A percentile compares a stretch with the other conserved stretches of the same genome.
These are phyloP conservation scores for Cinara cedri DNA, from an alignment of 2,888 invertebrate species.

Conservation along the genomic window DNA sequence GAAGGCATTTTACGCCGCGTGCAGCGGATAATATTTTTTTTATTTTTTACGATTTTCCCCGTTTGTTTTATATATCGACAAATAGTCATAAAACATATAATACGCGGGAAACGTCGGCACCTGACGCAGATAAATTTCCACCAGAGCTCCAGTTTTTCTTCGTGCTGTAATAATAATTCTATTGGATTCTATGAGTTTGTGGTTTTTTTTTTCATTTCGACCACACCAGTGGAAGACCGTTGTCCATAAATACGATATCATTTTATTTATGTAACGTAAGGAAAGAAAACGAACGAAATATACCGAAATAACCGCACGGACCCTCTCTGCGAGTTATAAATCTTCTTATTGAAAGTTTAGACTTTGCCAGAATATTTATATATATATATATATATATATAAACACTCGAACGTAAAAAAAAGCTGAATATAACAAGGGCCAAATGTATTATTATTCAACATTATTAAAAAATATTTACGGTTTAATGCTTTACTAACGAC, in stretches of 20 bases:
- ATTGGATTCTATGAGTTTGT: neutral
- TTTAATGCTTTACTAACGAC: slow-evolving; percentile 48
- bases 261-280: slow-evolving; percentile 23
- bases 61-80: slow-evolving; percentile 43
- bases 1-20: too few relatives aligned
- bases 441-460: slow-evolving; percentile 8
- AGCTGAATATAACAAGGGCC: slow-evolving; percentile 49
- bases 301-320: neutral
- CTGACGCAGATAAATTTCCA: slow-evolving; percentile 52
- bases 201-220: neutral
- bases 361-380: neutral
- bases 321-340: slow-evolving; percentile 30
- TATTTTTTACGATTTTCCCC: slow-evolving; percentile 36
- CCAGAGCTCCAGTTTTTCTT: slow-evolving; percentile 15
- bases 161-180: neutral
- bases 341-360: slow-evolving; percentile 48
- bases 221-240: slow-evolving; percentile 1
- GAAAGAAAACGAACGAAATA: slow-evolving; percentile 6
- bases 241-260: slow-evolving; percentile 35
- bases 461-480: neutral
- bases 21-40: neutral
- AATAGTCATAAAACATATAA: slow-evolving; percentile 41
- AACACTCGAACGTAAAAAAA: slow-evolving; percentile 20
- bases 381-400: neutral
- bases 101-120: slow-evolving; percentile 48